These are phyloP conservation scores for Myrmecophaga tridactyla DNA, from an alignment of 2,113 vertebrate species.

Conservation along the genomic window DNA sequence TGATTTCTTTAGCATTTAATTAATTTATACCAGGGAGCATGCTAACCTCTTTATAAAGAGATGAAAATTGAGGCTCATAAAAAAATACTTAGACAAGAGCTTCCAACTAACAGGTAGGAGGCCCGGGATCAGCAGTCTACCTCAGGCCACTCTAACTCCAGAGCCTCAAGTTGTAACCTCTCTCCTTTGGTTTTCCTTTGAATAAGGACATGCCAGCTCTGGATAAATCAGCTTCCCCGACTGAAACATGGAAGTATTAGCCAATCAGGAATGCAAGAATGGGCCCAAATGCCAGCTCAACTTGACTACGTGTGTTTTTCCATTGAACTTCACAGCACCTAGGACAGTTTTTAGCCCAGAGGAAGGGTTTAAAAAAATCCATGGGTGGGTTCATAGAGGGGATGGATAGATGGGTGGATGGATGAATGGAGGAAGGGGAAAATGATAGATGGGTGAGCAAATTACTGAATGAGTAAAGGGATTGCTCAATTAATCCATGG, in stretches of 20 bases:
- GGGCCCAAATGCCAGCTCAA: not conserved
- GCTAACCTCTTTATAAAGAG: not conserved
- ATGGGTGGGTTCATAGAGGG: not conserved
- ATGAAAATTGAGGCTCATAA: not conserved
- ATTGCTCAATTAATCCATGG: not conserved
- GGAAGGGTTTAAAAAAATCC: not conserved
- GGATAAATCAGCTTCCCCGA: not conserved
- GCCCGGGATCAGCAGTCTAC: not conserved
- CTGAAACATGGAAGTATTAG: not conserved
- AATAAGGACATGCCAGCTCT: not conserved
- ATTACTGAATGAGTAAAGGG: not conserved
- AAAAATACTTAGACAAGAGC: not conserved
- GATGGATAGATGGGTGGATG: not conserved
- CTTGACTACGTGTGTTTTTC: not conserved
- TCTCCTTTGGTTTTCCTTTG: not conserved
- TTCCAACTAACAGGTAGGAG: too few species aligned
- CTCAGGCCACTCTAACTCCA: not conserved
- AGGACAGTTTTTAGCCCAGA: not conserved
- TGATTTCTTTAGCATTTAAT: slow-evolving; percentile 4
- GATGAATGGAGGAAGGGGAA: not conserved
- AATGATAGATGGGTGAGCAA: not conserved
- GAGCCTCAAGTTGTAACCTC: not conserved
- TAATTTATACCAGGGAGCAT: not conserved
- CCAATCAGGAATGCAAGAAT: not conserved
- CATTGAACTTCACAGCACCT: not conserved